These are phyloP conservation scores for Sapayoa aenigma DNA, from an alignment of 2,113 vertebrate genomes.

Conservation along the genomic window DNA sequence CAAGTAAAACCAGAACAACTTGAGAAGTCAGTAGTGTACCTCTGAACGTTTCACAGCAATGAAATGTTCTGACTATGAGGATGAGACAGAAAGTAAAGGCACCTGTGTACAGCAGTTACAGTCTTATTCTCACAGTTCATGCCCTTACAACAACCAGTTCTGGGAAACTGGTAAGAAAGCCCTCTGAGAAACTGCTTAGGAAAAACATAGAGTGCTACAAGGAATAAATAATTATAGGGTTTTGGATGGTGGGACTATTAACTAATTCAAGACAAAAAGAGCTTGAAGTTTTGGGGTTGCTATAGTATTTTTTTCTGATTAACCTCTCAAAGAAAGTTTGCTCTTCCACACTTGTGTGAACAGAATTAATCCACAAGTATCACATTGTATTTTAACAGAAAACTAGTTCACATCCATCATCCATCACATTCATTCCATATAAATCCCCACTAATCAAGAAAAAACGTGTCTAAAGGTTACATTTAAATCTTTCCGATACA, in stretches of 20 bases:
- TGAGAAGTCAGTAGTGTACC: not conserved
- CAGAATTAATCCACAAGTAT: not conserved
- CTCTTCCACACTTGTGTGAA: not conserved
- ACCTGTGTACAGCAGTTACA: not conserved
- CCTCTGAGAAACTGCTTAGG: not conserved
- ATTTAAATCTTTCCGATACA: not conserved
- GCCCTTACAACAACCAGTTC: not conserved
- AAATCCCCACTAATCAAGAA: not conserved
- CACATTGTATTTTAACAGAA: not conserved
- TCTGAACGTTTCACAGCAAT: not conserved
- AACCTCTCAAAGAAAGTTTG: not conserved
- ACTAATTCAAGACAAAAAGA: not conserved
- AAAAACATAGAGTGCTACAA: not conserved
- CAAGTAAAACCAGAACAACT: not conserved
- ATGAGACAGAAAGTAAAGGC: not conserved
- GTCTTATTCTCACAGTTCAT: not conserved
- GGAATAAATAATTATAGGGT: fast-evolving
- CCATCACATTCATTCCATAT: not conserved
- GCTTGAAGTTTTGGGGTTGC: not conserved
- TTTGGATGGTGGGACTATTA: not conserved
- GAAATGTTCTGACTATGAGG: not conserved
- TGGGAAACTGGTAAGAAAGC: not conserved
- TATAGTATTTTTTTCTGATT: not conserved
- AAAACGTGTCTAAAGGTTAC: not conserved
- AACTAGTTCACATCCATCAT: not conserved